Evolutionary conservation across 2,797 vertebrate genomes (phyloP).

Genomic region (Otus scops): DNA sequence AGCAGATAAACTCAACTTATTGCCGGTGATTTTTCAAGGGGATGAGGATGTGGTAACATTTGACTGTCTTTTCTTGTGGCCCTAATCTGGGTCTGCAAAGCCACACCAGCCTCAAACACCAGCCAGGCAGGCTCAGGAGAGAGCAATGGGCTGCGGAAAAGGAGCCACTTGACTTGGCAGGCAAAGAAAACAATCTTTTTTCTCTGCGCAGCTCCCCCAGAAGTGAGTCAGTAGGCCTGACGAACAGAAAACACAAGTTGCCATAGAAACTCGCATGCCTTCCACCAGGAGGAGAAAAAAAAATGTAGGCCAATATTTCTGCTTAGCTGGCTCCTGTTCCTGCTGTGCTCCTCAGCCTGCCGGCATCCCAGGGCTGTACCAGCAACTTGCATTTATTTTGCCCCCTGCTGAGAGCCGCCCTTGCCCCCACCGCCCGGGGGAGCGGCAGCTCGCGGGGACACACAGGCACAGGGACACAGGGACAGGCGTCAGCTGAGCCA

Average conservation of each 20-base stretch:
- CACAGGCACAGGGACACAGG: accelerated
- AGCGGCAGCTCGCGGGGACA: not conserved
- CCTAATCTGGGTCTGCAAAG: not conserved
- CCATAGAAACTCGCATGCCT: conserved; percentile 76
- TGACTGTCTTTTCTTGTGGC: not conserved
- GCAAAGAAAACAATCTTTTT: conserved; percentile 44
- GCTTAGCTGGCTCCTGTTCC: conserved; percentile 80
- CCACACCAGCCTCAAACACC: not conserved
- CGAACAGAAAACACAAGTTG: conserved; percentile 73
- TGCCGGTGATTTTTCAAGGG: not conserved
- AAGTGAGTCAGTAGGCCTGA: conserved; percentile 66
- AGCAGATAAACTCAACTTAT: not conserved
- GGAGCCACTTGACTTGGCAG: conserved; percentile 45
- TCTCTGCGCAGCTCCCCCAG: conserved; percentile 28
- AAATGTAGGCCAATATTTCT: conserved; percentile 93
- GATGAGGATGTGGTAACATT: not conserved
- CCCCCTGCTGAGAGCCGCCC: accelerated
- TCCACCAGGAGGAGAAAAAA: conserved; percentile 49
- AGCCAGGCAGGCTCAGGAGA: not conserved
- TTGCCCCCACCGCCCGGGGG: not conserved
- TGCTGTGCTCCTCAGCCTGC: not conserved
- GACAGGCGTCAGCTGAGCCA: not conserved
- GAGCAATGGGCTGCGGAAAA: not conserved
- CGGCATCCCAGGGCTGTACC: not conserved
- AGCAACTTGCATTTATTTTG: not conserved